A percentile compares a stretch with the other conserved stretches of the same genome.
These are phyloP conservation scores for Epizoanthus stellaris DNA, from an alignment of 92 coral and sea anemone species.

Conservation along the genomic window DNA sequence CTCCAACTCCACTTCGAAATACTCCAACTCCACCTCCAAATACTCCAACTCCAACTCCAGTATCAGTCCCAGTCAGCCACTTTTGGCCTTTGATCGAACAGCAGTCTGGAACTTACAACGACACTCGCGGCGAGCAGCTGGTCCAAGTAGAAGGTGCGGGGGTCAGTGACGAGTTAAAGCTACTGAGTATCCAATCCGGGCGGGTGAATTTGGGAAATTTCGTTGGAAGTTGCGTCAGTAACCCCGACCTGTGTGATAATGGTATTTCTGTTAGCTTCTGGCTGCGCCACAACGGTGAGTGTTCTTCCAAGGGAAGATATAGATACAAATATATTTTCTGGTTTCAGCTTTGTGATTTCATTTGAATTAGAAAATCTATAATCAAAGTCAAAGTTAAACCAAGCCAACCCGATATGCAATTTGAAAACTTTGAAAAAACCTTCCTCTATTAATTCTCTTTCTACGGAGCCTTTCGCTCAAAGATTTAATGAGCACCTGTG, in stretches of 20 bases:
- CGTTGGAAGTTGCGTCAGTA: background rate
- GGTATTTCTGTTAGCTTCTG: slow-evolving; percentile 28
- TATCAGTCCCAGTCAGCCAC: background rate
- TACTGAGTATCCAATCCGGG: slow-evolving; percentile 17
- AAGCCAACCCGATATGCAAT: no score
- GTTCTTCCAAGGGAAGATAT: background rate
- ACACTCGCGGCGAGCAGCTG: background rate
- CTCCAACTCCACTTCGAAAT: no score
- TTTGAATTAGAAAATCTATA: no score
- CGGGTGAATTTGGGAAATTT: slow-evolving; percentile 11
- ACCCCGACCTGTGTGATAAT: background rate
- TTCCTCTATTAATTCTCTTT: no score
- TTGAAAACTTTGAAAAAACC: no score
- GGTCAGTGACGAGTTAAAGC: slow-evolving; percentile 17
- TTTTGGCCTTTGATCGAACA: slow-evolving; percentile 20
- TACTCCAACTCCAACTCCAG: no score
- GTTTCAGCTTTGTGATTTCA: no score
- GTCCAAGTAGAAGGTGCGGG: background rate
- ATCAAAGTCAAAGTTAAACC: no score
- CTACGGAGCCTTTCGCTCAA: no score
- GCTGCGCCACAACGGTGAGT: slow-evolving; percentile 42
- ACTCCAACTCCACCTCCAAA: no score
- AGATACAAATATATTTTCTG: no score
- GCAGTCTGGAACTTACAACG: background rate
- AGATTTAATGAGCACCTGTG: no score